Percentiles rank a stretch among this genome's conserved stretches.
Evolutionary conservation across 2,113 vertebrate genomes (phyloP).

Genomic region (Corythoichthys haematopterus): DNA sequence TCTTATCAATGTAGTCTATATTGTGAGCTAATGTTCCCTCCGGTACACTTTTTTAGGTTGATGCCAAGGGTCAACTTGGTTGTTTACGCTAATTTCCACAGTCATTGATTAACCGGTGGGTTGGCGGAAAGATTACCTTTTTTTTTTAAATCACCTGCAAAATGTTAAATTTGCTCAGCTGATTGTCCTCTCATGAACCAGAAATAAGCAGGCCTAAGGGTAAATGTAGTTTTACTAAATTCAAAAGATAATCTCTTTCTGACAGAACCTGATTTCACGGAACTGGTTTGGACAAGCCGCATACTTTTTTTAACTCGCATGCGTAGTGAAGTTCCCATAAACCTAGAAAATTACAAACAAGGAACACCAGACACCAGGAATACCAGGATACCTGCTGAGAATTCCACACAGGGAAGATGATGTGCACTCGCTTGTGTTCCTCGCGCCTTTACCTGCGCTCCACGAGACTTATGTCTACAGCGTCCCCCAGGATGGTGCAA

Average conservation of each 20-base stretch:
- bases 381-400: too few relatives aligned
- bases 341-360: not conserved
- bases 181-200: not conserved
- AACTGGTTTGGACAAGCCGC: not conserved
- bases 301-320: not conserved
- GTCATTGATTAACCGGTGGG: conserved; percentile 56
- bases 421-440: conserved; percentile 35
- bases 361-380: not conserved
- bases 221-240: not conserved
- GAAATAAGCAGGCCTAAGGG: not conserved
- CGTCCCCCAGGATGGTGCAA: conserved; percentile 14
- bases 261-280: not conserved
- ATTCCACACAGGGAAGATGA: conserved; percentile 22
- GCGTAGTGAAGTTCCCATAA: not conserved
- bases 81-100: conserved; percentile 38
- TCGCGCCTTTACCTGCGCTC: conserved; percentile 31
- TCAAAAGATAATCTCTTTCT: not conserved
- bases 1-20: not conserved
- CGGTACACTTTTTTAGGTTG: not conserved
- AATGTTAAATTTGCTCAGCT: conserved; percentile 3
- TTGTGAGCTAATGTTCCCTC: not conserved
- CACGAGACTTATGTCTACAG: conserved; percentile 33
- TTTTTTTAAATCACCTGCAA: not conserved
- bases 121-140: conserved; percentile 8
- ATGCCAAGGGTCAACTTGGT: conserved; percentile 44